These are phyloP conservation scores for Uropsilus gracilis DNA, from an alignment of 2,113 vertebrate genomes.

Conservation along the genomic window DNA sequence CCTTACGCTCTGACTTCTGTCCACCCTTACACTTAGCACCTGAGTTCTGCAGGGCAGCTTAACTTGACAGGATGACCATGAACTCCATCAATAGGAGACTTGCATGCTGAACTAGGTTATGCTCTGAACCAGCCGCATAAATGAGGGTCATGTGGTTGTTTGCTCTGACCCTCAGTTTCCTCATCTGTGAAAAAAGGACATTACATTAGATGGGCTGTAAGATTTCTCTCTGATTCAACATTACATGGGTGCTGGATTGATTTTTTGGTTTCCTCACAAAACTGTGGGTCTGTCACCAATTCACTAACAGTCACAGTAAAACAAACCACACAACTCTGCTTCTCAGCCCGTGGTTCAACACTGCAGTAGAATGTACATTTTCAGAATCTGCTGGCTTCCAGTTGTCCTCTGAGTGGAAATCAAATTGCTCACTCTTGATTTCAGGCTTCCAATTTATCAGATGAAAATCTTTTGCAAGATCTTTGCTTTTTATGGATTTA, in stretches of 20 bases:
- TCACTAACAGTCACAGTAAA: background rate
- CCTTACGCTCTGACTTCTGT: background rate
- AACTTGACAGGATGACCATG: background rate
- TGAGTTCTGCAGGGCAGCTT: background rate
- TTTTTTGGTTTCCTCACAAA: background rate
- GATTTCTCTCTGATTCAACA: background rate
- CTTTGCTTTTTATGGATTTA: background rate
- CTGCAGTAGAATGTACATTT: background rate
- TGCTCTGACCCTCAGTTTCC: background rate
- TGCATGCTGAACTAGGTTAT: too few species aligned
- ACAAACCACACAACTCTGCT: background rate
- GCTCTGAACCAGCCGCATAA: background rate
- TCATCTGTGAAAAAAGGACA: background rate
- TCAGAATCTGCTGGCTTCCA: background rate
- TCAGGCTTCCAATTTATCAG: background rate
- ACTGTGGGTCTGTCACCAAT: background rate
- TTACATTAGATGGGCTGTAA: background rate
- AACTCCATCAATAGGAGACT: rapidly evolving
- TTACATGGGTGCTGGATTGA: background rate
- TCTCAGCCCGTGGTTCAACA: background rate
- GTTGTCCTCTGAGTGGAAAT: background rate
- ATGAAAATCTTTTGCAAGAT: background rate
- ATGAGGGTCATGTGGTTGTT: background rate
- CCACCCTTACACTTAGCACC: background rate
- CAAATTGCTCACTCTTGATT: background rate